Base-by-base conservation (phyloP, 2,888 invertebrate genomes). In the Xestoiulus laeticollis region DNA sequence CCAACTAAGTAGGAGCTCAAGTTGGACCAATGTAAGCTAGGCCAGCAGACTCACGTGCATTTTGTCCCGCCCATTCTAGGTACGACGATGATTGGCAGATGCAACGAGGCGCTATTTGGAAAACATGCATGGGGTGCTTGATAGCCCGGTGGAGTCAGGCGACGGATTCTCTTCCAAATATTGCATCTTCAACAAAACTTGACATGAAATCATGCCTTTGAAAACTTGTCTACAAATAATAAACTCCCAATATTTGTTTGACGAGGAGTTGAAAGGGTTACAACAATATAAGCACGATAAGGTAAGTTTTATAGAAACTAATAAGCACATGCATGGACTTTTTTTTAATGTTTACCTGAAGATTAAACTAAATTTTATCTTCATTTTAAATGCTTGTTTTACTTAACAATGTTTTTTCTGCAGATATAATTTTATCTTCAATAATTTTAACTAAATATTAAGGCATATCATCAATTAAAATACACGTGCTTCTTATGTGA, bases 31-130 rank as follows among this genome's bases (percentile, higher is more conserved):
- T 59, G 59, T 4, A 22, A 59, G 59, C 1, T 5, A 14, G 22
- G 22, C n/a, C 22, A 22, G 4, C 19, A 59, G n/a, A 19, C 22
- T n/a, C 59, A 59, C 59, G 59, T n/a, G 59, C 4, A 14, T 3
- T n/a, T 6, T 1, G 59, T 3, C n/a, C 59, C 59, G 59, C 59
- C 59, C 22, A 5, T 53, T 53, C 48, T 53, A 22, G 59, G 59
- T 22, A n/a, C 59, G 2, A 59, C 59, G n/a, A 59, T 59, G 59
- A 59, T 59, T 59, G 59, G 59, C 59, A 59, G 59, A 19, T n/a
- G 59, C 59, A n/a, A 53, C 59, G 22, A 59, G n/a, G 59, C 59
- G 59, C n/a, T 59, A 59, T 59, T 59, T 59, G 59, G 59, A n/a
- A 59, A 59, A 59, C 48, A 59, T n/a, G n/a, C n/a, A n/a, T n/a